Evolutionary conservation across 2,888 invertebrate species (phyloP), one percentile per base, ranked within the genome.

Genomic region (Cryptocephalus moraei): DNA sequence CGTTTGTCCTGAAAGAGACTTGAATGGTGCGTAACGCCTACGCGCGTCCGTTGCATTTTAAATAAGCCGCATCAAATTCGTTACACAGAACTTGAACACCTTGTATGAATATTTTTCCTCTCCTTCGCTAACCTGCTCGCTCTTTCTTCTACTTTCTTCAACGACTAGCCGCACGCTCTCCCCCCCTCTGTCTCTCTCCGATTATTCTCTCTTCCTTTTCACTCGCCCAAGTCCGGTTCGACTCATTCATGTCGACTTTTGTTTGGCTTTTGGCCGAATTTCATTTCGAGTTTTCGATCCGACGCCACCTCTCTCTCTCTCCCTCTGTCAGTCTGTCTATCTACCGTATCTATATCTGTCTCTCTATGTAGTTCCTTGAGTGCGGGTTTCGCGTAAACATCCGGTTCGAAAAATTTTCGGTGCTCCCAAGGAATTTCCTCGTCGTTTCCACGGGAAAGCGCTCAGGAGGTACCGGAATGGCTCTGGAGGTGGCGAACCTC

Each of bases 71-170:
- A 22, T 22, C 22, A 22, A 22, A 22, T 22, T 22, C 45, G 36
- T 12, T n/a, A 32, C 32, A 22, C 22, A 22, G 8, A 13, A 40
- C 40, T 11, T 33, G 45, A 33, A 45, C 40, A 45, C 45, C 45
- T 45, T 45, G 45, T 45, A 45, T 13, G 40, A 40, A 43, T 8
- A 14, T 49, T 43, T 45, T 33, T 43, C 31, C 32, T 9, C 34
- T 14, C 44, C 45, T 45, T 46, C 46, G 22, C 22, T 22, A 22
- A 22, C 33, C 48, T 50, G 45, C 52, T 50, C 45, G 51, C 50
- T 54, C 55, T 53, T 57, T 57, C 56, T 57, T 52, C 52, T 47
- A 54, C 55, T 57, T 57, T 57, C 52, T 52, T 49, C 47, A 40
- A 40, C 40, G 22, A 31, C 40, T 40, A 22, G 22, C 40, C 13